These are phyloP conservation scores for Herpetotheres cachinnans DNA, from an alignment of 2,113 vertebrate species.

Conservation along the genomic window DNA sequence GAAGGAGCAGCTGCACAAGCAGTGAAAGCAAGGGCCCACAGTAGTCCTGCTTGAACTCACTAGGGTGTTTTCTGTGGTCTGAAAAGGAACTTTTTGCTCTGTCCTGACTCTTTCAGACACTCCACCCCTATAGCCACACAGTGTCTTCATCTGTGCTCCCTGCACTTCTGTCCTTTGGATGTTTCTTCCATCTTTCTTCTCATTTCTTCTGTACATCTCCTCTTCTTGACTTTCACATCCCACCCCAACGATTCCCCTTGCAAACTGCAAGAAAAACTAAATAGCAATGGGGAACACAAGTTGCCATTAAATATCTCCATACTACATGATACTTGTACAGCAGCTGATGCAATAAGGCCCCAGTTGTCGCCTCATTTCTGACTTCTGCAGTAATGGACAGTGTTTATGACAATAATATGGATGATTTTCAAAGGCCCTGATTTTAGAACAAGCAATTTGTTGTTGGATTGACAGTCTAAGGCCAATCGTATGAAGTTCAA, in stretches of 20 bases:
- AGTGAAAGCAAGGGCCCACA: neutral
- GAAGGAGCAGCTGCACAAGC: slow-evolving; percentile 46
- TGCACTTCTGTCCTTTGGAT: neutral
- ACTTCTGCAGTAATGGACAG: neutral
- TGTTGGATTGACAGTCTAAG: no score
- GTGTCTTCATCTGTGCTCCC: neutral
- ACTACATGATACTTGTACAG: neutral
- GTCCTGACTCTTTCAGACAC: neutral
- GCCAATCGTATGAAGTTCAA: no score
- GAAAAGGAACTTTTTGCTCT: neutral
- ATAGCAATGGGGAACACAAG: neutral
- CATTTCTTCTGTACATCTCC: neutral
- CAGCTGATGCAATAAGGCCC: neutral
- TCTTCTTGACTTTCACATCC: neutral
- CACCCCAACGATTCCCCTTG: neutral
- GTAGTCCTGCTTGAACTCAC: neutral
- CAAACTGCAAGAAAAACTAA: neutral
- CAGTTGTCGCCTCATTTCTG: neutral
- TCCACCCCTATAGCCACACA: neutral
- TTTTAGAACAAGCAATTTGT: neutral
- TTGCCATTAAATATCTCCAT: neutral
- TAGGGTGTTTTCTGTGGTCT: neutral
- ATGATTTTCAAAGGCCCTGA: neutral
- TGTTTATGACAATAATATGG: neutral
- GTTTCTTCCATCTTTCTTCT: neutral